Base-by-base conservation (phyloP, 2,113 vertebrate species). In the Geococcyx californianus region DNA sequence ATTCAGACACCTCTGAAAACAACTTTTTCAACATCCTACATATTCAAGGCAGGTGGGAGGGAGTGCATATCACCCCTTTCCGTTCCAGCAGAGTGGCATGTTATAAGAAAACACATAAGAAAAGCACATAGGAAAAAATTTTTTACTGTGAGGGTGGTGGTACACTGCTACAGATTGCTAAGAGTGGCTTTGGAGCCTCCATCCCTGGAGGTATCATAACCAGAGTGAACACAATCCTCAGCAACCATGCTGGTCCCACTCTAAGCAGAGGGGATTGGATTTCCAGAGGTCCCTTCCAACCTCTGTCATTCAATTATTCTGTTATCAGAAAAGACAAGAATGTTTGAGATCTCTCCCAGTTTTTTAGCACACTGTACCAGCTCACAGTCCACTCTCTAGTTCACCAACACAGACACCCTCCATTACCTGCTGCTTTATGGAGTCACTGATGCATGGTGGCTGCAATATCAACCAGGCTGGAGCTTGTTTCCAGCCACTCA, bases 321-420 rank as follows among this genome's bases (percentile, higher is more conserved):
- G 3, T 59, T 70, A 74, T 11, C 16, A 86, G 33, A 42, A 0
- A 1, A 87, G 23, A 58, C 11, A 88, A 70, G 38, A 42, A 5
- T 58, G 36, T 6, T 31, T 59, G 33, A 33, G 29, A 63, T 59
- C 18, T 18, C 38, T 77, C 20, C 3, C 11, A 26, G 3, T 1
- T 25, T 55, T 84, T 80, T 42, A 51, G 28, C 51, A 69, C 26
- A 49, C 5, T 31, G 36, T 52, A 49, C 15, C 26, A 93, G 0
- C 7, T 49, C n/a, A 70, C 11, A 92, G 18, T 38, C 25, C 2
- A 2, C 33, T 40, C 51, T 42, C 38, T 26, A 23, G 10, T n/a
- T 76, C 63, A 52, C 4, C 4, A 69, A 86, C 0, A 0, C 8
- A 47, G 38, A 36, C 0, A 0, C 5, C 51, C 24, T 59, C 26